Conservation (phyloP, 2,888 invertebrate species). For the Corythucha ciliata region DNA sequence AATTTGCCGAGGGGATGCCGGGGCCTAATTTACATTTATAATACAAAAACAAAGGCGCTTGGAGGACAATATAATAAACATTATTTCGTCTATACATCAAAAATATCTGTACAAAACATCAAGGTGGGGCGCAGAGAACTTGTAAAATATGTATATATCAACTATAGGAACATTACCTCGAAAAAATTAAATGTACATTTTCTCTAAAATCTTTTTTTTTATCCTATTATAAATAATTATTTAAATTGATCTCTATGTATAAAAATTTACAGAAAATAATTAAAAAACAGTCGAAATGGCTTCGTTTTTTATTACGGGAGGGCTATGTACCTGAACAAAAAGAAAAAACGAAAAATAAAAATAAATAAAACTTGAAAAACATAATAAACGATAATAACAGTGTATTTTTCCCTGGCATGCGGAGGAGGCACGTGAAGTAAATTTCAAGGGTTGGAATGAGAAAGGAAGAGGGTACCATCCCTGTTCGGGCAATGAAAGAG, state of each 20-base stretch:
- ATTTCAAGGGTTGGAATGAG: too few relatives aligned
- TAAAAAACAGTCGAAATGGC: conserved; percentile 23
- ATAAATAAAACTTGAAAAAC: conserved; percentile 20
- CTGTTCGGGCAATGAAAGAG: conserved; percentile 19
- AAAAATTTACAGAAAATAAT: conserved; percentile 14
- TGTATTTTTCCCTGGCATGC: conserved; percentile 24
- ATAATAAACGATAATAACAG: conserved; percentile 24
- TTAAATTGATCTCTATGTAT: conserved; percentile 11
- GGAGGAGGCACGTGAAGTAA: conserved; percentile 10
- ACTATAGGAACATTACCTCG: conserved; percentile 24
- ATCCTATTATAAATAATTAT: conserved; percentile 14
- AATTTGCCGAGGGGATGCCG: too few relatives aligned
- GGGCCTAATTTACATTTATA: too few relatives aligned
- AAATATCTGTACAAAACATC: too few relatives aligned
- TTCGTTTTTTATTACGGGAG: too few relatives aligned
- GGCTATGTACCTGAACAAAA: conserved; percentile 25
- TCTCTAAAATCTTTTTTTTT: conserved; percentile 11
- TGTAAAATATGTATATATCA: conserved; percentile 18
- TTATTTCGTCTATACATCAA: too few relatives aligned
- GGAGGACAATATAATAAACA: too few relatives aligned
- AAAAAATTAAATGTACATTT: conserved; percentile 12
- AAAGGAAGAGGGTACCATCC: neutral
- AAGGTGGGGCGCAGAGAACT: too few relatives aligned
- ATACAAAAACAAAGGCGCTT: too few relatives aligned
- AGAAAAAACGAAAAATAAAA: conserved; percentile 20